phyloP scores from a whole-genome alignment of 1,140 invertebrate species.

The Pogonognathellus flavescens region DNA sequence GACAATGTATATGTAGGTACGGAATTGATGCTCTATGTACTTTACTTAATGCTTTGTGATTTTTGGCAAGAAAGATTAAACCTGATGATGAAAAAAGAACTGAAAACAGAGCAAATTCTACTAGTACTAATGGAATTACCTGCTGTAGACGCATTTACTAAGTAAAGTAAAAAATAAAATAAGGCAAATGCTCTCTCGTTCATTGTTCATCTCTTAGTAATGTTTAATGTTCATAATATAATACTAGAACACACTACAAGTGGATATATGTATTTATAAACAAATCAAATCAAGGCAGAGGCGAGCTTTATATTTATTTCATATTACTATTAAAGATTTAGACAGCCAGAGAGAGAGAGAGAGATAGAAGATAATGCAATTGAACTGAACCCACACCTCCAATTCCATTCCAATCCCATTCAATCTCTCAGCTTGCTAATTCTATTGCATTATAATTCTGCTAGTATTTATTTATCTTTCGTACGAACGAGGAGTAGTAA shows the following conservation, averaged over 20 bases:
- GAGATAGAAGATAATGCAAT: constrained; percentile 34
- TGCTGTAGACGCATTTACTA: background rate
- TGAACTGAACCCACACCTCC: constrained; percentile 46
- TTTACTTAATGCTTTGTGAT: constrained; percentile 43
- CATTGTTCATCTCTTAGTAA: too few relatives aligned
- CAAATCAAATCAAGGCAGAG: constrained; percentile 9
- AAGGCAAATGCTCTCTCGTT: background rate
- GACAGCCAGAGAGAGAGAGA: background rate
- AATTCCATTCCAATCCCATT: background rate
- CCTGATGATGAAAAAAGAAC: background rate
- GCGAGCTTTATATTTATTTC: constrained; percentile 17
- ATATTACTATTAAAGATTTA: background rate
- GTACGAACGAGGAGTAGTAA: background rate
- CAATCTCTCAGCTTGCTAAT: background rate
- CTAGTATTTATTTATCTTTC: background rate
- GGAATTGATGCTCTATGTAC: constrained; percentile 4
- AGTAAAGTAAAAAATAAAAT: background rate
- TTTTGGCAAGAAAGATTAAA: constrained; percentile 31
- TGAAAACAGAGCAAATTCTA: constrained; percentile 2
- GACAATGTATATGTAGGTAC: background rate
- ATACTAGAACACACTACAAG: background rate
- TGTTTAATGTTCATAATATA: background rate
- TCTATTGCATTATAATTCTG: constrained; percentile 2
- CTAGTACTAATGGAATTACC: background rate
- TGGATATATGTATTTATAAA: background rate